Evolutionary conservation across 2,797 vertebrate species (phyloP).

Genomic region (Anolis apletophallus): DNA sequence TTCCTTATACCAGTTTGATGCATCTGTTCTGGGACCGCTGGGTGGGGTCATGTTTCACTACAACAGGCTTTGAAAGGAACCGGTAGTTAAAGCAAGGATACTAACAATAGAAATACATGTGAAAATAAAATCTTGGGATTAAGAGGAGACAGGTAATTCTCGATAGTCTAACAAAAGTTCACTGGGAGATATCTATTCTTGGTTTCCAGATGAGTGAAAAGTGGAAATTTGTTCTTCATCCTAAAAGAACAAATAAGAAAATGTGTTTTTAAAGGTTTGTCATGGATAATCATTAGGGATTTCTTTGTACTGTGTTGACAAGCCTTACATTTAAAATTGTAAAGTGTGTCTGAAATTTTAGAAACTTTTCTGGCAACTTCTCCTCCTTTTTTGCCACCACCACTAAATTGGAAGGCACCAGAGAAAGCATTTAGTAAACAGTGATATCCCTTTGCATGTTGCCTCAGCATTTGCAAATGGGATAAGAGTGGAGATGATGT

Average conservation of each 20-base stretch:
- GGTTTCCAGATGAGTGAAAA: constrained; percentile 39
- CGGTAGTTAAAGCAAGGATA: neutral
- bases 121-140: constrained; percentile 33
- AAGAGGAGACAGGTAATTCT: constrained; percentile 50
- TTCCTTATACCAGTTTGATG: neutral
- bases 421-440: neutral
- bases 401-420: neutral
- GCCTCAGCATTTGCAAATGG: neutral
- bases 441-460: neutral
- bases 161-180: constrained; percentile 63
- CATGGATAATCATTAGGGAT: neutral
- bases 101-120: neutral
- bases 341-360: neutral
- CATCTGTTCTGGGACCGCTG: fast-evolving
- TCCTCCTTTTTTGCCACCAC: neutral
- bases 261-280: neutral
- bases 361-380: neutral
- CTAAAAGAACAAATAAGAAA: constrained; percentile 29
- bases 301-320: neutral
- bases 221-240: constrained; percentile 48
- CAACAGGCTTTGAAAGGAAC: neutral
- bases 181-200: constrained; percentile 66
- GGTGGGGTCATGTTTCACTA: neutral
- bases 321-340: neutral
- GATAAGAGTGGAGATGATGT: neutral